Evolutionary conservation across 2,888 invertebrate species (phyloP).

Genomic region (Eurytoma californica): DNA sequence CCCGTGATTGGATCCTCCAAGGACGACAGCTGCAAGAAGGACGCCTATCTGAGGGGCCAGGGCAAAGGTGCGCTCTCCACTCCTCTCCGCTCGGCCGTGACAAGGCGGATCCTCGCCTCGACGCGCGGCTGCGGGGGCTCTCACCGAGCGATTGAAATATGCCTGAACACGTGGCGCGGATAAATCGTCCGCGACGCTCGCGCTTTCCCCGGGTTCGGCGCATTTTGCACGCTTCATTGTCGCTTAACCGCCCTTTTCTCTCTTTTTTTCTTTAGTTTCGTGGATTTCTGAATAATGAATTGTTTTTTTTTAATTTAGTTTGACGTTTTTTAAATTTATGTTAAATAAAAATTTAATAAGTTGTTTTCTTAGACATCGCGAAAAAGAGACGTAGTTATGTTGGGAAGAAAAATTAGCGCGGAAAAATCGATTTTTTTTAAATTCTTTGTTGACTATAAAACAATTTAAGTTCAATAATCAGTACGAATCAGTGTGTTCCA

Average conservation of each 20-base stretch:
- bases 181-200: constrained; percentile 19
- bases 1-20: constrained; percentile 31
- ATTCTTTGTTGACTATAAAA: too few species aligned
- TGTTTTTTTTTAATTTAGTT: too few species aligned
- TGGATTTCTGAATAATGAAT: too few species aligned
- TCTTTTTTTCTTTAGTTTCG: too few species aligned
- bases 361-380: too few species aligned
- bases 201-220: background rate
- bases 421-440: too few species aligned
- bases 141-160: constrained; percentile 31
- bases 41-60: constrained; percentile 59
- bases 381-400: too few species aligned
- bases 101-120: background rate
- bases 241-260: background rate
- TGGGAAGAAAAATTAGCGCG: too few species aligned
- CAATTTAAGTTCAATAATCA: too few species aligned
- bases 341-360: too few species aligned
- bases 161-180: background rate
- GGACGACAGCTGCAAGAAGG: constrained; percentile 66
- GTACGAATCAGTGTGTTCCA: too few species aligned
- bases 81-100: background rate
- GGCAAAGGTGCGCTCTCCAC: constrained; percentile 23
- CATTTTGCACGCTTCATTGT: constrained; percentile 15
- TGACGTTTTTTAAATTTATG: too few species aligned
- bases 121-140: background rate